These are phyloP conservation scores for Onthophagus taurus DNA, from an alignment of 1,140 invertebrate genomes.

Conservation along the genomic window DNA sequence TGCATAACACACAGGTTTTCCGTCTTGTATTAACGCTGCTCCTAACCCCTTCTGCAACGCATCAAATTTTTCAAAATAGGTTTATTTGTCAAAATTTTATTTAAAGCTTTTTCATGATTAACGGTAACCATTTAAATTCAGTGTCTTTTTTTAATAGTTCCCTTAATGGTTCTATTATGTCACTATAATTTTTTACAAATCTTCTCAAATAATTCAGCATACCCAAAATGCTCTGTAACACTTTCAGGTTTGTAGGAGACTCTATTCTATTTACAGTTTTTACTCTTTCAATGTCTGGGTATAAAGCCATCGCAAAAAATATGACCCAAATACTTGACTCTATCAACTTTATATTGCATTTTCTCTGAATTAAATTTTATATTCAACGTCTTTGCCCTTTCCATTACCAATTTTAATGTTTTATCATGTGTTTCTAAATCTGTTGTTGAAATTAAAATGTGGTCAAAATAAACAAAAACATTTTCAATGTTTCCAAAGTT, in stretches of 20 bases:
- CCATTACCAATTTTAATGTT: slow-evolving; percentile 26
- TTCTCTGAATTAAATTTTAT: slow-evolving; percentile 25
- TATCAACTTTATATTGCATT: slow-evolving; percentile 23
- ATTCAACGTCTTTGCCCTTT: slow-evolving; percentile 15
- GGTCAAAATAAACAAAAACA: slow-evolving; percentile 23
- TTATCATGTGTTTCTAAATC: slow-evolving; percentile 23
- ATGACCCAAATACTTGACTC: slow-evolving; percentile 25
- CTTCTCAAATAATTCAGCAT: too few relatives aligned
- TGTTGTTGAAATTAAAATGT: slow-evolving; percentile 22
- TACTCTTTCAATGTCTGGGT: slow-evolving; percentile 2
- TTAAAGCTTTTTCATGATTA: background rate
- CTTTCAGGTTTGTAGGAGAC: slow-evolving; percentile 3
- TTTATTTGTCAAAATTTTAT: background rate
- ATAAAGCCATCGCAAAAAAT: slow-evolving; percentile 1
- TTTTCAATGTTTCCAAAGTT: slow-evolving; percentile 20
- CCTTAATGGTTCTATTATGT: too few relatives aligned
- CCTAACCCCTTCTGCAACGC: slow-evolving; percentile 2
- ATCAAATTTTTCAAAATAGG: slow-evolving; percentile 8
- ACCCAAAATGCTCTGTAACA: slow-evolving; percentile 9
- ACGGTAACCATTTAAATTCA: slow-evolving; percentile 20
- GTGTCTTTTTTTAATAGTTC: slow-evolving; percentile 16
- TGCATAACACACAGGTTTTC: background rate
- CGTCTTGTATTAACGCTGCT: background rate
- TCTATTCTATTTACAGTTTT: background rate
- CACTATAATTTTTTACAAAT: too few relatives aligned